These are phyloP conservation scores for Atlantisia rogersi DNA, from an alignment of 2,113 vertebrate genomes.

Conservation along the genomic window DNA sequence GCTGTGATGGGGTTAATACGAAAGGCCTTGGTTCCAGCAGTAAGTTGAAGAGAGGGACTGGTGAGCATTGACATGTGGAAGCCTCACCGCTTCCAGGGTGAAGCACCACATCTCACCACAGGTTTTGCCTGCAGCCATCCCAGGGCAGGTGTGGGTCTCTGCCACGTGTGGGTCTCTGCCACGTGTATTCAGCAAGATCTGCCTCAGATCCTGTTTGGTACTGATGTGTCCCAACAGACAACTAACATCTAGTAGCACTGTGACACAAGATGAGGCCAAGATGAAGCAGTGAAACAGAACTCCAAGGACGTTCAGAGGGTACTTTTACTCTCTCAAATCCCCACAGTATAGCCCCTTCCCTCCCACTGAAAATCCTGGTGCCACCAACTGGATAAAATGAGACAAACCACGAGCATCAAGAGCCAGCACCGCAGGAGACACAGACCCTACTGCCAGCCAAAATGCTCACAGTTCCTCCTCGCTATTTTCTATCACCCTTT, in stretches of 20 bases:
- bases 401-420: not conserved
- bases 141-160: not conserved
- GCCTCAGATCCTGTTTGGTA: not conserved
- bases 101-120: not conserved
- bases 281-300: not conserved
- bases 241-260: not conserved
- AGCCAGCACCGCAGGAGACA: not conserved
- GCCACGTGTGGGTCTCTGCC: not conserved
- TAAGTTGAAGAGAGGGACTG: not conserved
- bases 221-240: not conserved
- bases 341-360: not conserved
- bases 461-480: not conserved
- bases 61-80: not conserved
- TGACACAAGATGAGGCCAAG: not conserved
- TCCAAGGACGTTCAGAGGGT: rapidly evolving
- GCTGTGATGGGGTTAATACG: not conserved
- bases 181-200: not conserved
- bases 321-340: not conserved
- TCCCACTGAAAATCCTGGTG: not conserved
- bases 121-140: rapidly evolving
- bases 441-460: not conserved
- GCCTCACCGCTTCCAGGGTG: not conserved
- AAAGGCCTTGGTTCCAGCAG: not conserved
- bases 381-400: not conserved
- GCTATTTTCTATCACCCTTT: not conserved